Conservation (phyloP, 2,113 vertebrate species). For the Beaufortia kweichowensis region DNA sequence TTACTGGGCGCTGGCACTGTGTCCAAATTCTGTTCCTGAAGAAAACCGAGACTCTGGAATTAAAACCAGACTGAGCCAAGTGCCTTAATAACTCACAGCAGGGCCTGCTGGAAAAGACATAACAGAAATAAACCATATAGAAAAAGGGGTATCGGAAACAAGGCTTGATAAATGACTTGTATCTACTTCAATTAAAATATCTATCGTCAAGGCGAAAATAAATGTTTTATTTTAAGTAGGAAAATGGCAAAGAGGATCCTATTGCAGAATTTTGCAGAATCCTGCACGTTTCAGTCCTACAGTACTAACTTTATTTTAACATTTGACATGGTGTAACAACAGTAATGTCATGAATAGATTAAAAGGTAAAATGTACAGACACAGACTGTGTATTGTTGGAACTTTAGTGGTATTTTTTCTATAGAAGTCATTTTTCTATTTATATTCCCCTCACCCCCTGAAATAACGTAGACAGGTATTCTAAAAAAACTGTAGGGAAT, state of each 20-base stretch:
- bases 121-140: slow-evolving; percentile 59
- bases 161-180: not conserved
- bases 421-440: not conserved
- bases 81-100: slow-evolving; percentile 75
- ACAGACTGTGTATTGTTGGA: not conserved
- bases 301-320: slow-evolving; percentile 9
- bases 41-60: slow-evolving; percentile 74
- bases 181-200: no score
- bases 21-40: slow-evolving; percentile 69
- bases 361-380: not conserved
- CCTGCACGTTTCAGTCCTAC: not conserved
- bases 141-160: not conserved
- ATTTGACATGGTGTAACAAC: slow-evolving; percentile 14
- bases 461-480: not conserved
- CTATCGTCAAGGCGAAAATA: no score
- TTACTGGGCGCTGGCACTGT: slow-evolving; percentile 64
- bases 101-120: slow-evolving; percentile 73
- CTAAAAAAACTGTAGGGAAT: not conserved
- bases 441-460: not conserved
- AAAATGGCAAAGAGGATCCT: slow-evolving; percentile 5
- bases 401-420: not conserved
- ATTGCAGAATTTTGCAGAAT: not conserved
- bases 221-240: not conserved
- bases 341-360: slow-evolving; percentile 3
- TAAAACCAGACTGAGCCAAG: slow-evolving; percentile 81